Conservation (phyloP, 30 jellyfish, hydroid and myxozoan genomes). For the Rhopilema esculentum region DNA sequence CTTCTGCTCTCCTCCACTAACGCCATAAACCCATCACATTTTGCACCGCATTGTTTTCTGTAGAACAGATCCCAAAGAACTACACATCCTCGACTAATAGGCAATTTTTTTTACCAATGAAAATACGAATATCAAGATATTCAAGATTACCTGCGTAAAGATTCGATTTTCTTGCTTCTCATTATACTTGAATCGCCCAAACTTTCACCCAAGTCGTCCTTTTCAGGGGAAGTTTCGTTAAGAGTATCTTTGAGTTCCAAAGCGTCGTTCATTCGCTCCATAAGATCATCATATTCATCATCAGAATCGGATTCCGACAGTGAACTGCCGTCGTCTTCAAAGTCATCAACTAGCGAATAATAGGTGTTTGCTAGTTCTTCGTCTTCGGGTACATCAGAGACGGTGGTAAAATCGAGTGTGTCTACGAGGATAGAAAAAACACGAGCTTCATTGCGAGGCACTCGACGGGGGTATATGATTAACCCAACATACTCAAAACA, state of each 20-base stretch:
- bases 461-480: neutral
- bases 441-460: neutral
- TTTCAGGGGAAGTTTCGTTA: conserved; percentile 5
- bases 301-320: conserved; percentile 29
- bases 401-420: conserved; percentile 69
- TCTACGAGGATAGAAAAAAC: conserved; percentile 12
- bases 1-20: too few species aligned
- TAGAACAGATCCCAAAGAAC: too few species aligned
- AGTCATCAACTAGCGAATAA: conserved; percentile 79
- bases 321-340: conserved; percentile 66
- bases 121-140: too few species aligned
- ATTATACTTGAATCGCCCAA: conserved; percentile 30
- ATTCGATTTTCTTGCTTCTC: conserved; percentile 67
- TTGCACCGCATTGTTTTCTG: too few species aligned
- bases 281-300: conserved; percentile 75
- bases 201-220: neutral
- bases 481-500: too few species aligned
- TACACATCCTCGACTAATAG: too few species aligned
- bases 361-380: conserved; percentile 89
- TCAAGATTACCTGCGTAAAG: conserved; percentile 66
- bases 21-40: too few species aligned
- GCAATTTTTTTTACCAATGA: too few species aligned
- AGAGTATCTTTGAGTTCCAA: conserved; percentile 63
- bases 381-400: conserved; percentile 80
- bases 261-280: conserved; percentile 80